Conservation (phyloP, 2,797 vertebrate species). For the Channa striata region DNA sequence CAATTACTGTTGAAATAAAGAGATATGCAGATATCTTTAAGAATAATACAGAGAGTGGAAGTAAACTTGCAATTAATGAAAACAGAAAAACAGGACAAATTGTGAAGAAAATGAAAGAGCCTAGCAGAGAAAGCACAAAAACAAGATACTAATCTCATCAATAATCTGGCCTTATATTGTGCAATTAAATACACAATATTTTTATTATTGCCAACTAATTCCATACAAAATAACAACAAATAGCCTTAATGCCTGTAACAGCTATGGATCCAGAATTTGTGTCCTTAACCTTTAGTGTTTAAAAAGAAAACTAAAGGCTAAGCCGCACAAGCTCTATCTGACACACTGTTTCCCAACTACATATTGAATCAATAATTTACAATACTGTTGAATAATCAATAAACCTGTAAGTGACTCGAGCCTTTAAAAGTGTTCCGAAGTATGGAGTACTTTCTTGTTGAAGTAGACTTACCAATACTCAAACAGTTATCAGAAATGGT, state of each 20-base stretch:
- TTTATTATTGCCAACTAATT: background rate
- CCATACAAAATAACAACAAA: background rate
- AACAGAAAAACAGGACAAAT: conserved; percentile 13
- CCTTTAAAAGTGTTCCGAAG: background rate
- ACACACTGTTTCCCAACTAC: conserved; percentile 3
- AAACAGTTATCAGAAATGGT: conserved; percentile 3
- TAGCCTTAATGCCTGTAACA: too few species aligned
- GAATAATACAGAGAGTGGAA: conserved; percentile 8
- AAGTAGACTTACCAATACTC: background rate
- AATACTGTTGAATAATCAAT: conserved; percentile 10
- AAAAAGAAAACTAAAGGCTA: background rate
- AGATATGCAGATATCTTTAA: conserved; percentile 4
- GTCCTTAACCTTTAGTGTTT: background rate
- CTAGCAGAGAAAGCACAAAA: conserved; percentile 27
- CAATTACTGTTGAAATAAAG: background rate
- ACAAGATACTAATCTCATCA: conserved; percentile 1
- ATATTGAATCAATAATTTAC: conserved; percentile 38
- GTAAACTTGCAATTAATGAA: conserved; percentile 1
- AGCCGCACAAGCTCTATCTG: background rate
- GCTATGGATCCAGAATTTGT: background rate
- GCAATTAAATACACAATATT: too few species aligned
- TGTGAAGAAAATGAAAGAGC: conserved; percentile 29
- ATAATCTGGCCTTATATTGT: background rate
- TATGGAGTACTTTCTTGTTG: conserved; percentile 3
- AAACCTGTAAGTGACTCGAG: background rate